Base-by-base conservation (phyloP, 2,797 vertebrate species). In the Streptopelia turtur region DNA sequence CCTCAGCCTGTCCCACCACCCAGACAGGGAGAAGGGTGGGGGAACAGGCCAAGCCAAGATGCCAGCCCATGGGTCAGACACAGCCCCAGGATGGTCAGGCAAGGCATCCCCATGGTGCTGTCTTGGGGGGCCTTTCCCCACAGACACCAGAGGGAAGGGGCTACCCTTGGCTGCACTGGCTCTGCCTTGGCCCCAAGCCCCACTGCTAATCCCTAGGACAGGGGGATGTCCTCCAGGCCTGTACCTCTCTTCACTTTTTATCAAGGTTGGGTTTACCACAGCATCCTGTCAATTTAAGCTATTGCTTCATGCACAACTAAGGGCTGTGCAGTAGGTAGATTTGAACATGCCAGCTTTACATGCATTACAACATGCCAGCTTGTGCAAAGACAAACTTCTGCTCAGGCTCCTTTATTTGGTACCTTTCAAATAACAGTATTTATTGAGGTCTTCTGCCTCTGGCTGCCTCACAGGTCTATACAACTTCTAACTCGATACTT, bases 61-160 rank as follows among this genome's bases (percentile, higher is more conserved):
- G 23, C 70, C 35, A 70, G n/a, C 16, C 52, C 17, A 20, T 9
- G 33, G 20, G 33, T 27, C 28, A 63, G 70, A 11, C n/a, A n/a
- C 21, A 45, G 24, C 14, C 37, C 15, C 3, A 1, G 45, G 43
- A 37, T 33, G 53, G 30, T 14, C 0, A 1, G 14, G 21, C 14
- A 59, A 52, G 24, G 45, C 17, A 4, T 31, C 21, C 8, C n/a
- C 1, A 0, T 50, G 10, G 20, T 3, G 5, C 27, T 13, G 3
- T 33, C 37, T 43, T 43, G 30, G 24, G 16, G 50, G 6, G 4
- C 16, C 3, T 66, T 23, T 33, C 18, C 11, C 24, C 20, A 33
- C 21, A 30, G 31, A 45, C 28, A 30, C 8, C 7, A 37, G 33
- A 35, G 9, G 18, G 18, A 35, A 43, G 18, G 27, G 30, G 11